Base-by-base conservation (phyloP, 2,113 vertebrate genomes). In the Herpetotheres cachinnans region DNA sequence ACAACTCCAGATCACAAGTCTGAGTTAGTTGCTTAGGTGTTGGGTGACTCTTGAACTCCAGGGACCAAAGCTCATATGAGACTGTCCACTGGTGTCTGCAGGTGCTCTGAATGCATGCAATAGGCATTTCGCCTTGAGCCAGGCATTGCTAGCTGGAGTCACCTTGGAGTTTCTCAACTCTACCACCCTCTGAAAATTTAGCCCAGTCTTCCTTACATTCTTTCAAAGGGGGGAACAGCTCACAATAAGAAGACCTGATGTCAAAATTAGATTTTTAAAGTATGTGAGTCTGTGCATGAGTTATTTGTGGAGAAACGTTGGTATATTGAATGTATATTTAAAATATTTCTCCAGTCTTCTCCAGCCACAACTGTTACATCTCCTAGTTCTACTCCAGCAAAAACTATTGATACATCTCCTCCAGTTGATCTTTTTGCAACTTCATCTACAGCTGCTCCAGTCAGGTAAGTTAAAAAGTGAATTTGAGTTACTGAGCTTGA, bases 381-480 rank as follows among this genome's bases (percentile, higher is more conserved):
- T 66, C 98, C 99, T n/a, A 98, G 98, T 79, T 99, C 99, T 70
- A 98, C 99, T 96, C 99, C 99, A 86, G 99, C 99, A 88, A 99
- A 99, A 98, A 98, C 98, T 90, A 98, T 99, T 79, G 99, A 99
- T 76, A 98, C 99, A 6, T 99, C 99, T 87, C 98, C 99, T 80
- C 98, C 99, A 7, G 97, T 99, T 89, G 99, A 99, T 98, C 98
- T 99, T 49, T 99, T 99, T 96, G 99, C 99, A 62, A 98, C 98
- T 91, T 94, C 98, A 49, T 98, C 98, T n/a, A 95, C 98, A 52
- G 96, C 98, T 71, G 97, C 96, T 62, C 97, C 98, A 24, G 95
- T 98, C 94, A 98, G 98, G 98, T 98, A 58, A 97, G 97, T 96
- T 85, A 26, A 59, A 76, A 76, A 70, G 13, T 6, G 1, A 44